These are phyloP conservation scores for Brachyistius frenatus DNA, from an alignment of 2,113 vertebrate species.

Conservation along the genomic window DNA sequence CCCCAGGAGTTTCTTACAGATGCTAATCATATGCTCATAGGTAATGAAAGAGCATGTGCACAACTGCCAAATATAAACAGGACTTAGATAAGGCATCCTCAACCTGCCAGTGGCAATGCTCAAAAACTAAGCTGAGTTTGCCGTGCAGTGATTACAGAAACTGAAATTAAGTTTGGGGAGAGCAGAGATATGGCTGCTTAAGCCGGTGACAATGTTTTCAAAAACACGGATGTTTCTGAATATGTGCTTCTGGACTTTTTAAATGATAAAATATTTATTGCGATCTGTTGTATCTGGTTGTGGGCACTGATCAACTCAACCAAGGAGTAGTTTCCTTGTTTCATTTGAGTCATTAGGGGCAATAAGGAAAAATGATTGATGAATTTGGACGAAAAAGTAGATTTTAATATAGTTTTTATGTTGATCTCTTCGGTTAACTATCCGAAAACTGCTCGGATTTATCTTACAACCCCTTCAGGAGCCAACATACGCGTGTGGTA, in stretches of 20 bases:
- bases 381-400: background rate
- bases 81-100: slow-evolving; percentile 29
- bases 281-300: background rate
- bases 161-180: slow-evolving; percentile 1
- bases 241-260: background rate
- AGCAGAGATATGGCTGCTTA: slow-evolving; percentile 9
- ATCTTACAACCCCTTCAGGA: background rate
- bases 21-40: slow-evolving; percentile 48
- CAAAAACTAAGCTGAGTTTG: slow-evolving; percentile 28
- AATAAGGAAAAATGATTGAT: background rate
- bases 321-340: background rate
- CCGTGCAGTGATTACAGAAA: slow-evolving; percentile 28
- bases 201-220: background rate
- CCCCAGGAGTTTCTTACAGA: slow-evolving; percentile 37
- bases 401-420: background rate
- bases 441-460: background rate
- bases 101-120: slow-evolving; percentile 12
- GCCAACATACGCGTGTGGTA: background rate
- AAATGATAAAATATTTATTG: background rate
- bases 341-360: background rate
- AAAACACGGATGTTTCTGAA: background rate
- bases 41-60: slow-evolving; percentile 44
- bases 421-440: background rate
- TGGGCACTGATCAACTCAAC: background rate
- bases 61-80: slow-evolving; percentile 45